Base-by-base conservation (phyloP, 1,140 invertebrate genomes). In the Drosophila pectinifera region DNA sequence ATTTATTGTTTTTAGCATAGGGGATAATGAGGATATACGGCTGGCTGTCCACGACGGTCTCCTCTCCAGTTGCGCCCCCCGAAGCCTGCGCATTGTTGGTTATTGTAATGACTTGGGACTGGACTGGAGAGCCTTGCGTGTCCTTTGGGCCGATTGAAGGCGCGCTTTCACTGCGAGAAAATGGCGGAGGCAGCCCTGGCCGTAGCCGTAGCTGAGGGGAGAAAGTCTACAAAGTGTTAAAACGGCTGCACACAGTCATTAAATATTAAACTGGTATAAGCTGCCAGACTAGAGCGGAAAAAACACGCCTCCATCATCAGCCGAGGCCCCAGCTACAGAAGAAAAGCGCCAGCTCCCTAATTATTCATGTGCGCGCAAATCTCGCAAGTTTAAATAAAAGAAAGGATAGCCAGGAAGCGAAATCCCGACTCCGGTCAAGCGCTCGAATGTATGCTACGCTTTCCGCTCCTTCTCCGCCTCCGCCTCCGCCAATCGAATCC, bases 1-100 rank as follows among this genome's bases (percentile, higher is more conserved):
- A 86, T 86, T 86, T 86, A 89, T 86, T 86, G 83, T 89, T 86
- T 79, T 79, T 75, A 74, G 75, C 83, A 89, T 79, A 48, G 73
- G 65, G 75, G 75, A 83, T 89, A 88, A 89, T 89, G 79, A 89
- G 83, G 75, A 89, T 86, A 86, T 76, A 83, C 67, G 59, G 70
- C 42, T 5, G 56, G 70, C 45, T 8, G 39, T 42, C 24, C 54
- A 24, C 34, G 31, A 28, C 18, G 14, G 8, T 16, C 28, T 16
- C 2, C 36, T 24, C 24, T 8, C 1, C 1, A 4, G 3, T 14
- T 7, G 18, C 53, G 18, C 5, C 28, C 45, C 43, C 54, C 38
- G 36, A 68, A 64, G 63, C 78, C 76, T 80, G 69, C 49, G 63
- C 73, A 63, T 74, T 78, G 58, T 74, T 83, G 76, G 77, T 56